phyloP scores from a whole-genome alignment of 2,113 vertebrate species.

The Alaudala cheleensis region DNA sequence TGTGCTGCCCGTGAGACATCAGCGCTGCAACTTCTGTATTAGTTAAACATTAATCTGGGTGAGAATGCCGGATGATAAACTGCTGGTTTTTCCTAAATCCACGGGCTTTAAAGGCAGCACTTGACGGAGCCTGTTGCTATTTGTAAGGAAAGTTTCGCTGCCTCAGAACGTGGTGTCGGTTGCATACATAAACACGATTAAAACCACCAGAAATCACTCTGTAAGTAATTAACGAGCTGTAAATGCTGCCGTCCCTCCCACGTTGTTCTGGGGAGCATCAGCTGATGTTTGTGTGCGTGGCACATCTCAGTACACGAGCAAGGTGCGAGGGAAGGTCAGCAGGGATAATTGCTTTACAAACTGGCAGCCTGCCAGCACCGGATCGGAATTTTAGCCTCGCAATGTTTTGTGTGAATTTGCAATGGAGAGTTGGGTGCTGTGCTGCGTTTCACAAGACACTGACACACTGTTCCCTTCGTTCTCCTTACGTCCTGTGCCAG shows the following conservation, averaged over 20 bases:
- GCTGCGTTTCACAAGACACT: background rate
- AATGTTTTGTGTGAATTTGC: background rate
- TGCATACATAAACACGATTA: background rate
- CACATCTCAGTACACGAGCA: too few relatives aligned
- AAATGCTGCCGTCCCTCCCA: background rate
- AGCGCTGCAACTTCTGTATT: background rate
- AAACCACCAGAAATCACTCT: background rate
- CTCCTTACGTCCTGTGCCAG: background rate
- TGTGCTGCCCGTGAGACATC: background rate
- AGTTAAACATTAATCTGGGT: background rate
- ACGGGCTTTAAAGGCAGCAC: background rate
- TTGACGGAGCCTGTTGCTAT: fast-evolving
- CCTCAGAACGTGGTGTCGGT: fast-evolving
- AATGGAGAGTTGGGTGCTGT: background rate
- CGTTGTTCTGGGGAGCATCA: background rate
- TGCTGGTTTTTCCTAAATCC: background rate
- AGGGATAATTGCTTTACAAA: background rate
- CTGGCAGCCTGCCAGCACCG: background rate
- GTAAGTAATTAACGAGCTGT: background rate
- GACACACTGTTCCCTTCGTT: background rate
- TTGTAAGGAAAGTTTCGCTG: background rate
- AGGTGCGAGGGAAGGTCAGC: background rate
- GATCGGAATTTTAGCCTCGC: fast-evolving
- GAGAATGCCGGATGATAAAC: background rate
- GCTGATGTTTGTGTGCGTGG: background rate